Base-by-base conservation (phyloP, 2,888 invertebrate genomes). In the Mythimna impura region DNA sequence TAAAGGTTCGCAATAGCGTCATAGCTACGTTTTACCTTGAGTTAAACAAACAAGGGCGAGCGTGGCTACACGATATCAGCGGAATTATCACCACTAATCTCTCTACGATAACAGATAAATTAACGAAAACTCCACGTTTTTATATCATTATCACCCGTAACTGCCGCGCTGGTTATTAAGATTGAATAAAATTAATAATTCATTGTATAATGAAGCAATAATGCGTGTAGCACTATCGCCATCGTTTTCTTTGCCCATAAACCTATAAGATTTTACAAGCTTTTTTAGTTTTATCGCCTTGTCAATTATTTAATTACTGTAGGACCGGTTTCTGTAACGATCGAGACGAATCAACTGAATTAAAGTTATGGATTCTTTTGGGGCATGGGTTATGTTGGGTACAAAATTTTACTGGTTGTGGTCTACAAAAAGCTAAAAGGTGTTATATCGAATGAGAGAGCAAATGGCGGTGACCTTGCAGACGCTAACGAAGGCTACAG, bases 401-500 rank as follows among this genome's bases (percentile, higher is more conserved):
- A 67, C 62, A 34, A 71, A 69, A 77, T 58, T 63, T 64, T 61
- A 63, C 47, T 50, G 55, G 57, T 47, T 54, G 34, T 58, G 14
- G 10, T 64, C 36, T 58, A 81, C 69, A 86, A 86, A 88, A 90
- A 89, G 88, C 83, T 80, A 76, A 72, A 78, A 81, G 73, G 82
- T 83, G 81, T 30, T 85, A 72, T 77, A 78, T 84, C 86, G 84
- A 83, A 87, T 86, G 85, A 86, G 87, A 89, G 89, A 90, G 89
- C 92, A 81, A 81, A 90, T 90, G 89, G 89, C 83, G 85, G 85
- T 95, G 95, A 94, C 95, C 95, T 95, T 95, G 95, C 91, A 89
- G 91, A 88, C 90, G 92, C 93, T 94, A 94, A 94, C 94, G 95
- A 95, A 95, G 95, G 95, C 94, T 95, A 91, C 91, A 89, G 90